phyloP scores from a whole-genome alignment of 1,140 invertebrate genomes.

The Telenomus remus region DNA sequence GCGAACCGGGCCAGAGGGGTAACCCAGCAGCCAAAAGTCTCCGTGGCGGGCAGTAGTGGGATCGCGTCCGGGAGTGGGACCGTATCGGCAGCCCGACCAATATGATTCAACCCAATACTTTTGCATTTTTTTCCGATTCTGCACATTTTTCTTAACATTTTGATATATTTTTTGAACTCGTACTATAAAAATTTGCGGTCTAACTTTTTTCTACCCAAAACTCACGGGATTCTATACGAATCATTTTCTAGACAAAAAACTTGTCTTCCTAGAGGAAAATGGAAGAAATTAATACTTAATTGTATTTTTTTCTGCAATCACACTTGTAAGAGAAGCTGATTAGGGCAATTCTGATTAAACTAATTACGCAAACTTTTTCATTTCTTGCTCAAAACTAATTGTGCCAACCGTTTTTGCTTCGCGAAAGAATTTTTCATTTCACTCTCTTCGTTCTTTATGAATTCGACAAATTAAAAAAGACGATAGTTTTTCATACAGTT shows the following conservation, averaged over 20 bases:
- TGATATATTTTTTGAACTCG: constrained; percentile 26
- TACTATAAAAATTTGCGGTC: constrained; percentile 16
- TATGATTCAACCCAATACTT: constrained; percentile 88
- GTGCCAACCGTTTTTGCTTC: too few species aligned
- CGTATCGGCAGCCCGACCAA: constrained; percentile 88
- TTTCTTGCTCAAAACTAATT: too few species aligned
- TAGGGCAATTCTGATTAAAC: too few species aligned
- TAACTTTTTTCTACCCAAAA: not conserved
- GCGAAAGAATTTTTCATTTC: too few species aligned
- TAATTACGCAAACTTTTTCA: too few species aligned
- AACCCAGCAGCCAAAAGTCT: constrained; percentile 97
- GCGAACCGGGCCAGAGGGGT: constrained; percentile 96
- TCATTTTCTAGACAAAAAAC: too few species aligned
- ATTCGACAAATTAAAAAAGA: too few species aligned
- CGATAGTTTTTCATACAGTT: too few species aligned
- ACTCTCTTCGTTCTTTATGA: too few species aligned
- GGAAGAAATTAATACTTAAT: too few species aligned
- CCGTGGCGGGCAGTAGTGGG: constrained; percentile 97
- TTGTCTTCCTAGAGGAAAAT: not conserved
- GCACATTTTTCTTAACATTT: constrained; percentile 12
- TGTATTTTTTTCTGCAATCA: too few species aligned
- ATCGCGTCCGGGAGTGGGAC: constrained; percentile 95
- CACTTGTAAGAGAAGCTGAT: too few species aligned
- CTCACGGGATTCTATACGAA: not conserved
- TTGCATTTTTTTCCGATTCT: constrained; percentile 69